Conservation (phyloP, 1,140 invertebrate genomes). For the Latrodectus geometricus region DNA sequence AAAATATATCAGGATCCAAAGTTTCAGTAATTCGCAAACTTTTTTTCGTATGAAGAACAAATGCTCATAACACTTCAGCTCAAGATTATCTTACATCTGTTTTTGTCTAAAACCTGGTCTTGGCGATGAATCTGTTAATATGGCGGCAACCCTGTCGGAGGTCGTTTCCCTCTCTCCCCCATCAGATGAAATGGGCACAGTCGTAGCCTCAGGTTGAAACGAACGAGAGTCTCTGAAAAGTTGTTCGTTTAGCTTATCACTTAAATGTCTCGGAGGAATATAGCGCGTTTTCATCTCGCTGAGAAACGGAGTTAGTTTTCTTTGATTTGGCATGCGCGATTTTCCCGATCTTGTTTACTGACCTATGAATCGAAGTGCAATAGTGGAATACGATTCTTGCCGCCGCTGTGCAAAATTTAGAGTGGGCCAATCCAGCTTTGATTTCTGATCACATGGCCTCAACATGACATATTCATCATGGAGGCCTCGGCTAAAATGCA, state of each 20-base stretch:
- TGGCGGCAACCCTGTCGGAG: slow-evolving; percentile 52
- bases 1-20: too few species aligned
- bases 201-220: slow-evolving; percentile 58
- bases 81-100: too few species aligned
- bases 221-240: slow-evolving; percentile 45
- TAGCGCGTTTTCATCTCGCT: slow-evolving; percentile 20
- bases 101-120: not conserved
- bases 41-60: too few species aligned
- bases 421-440: slow-evolving; percentile 43
- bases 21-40: too few species aligned
- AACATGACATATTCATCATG: slow-evolving; percentile 62
- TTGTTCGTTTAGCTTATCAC: slow-evolving; percentile 36
- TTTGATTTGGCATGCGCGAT: slow-evolving; percentile 6
- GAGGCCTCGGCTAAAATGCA: slow-evolving; percentile 57
- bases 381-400: slow-evolving; percentile 43
- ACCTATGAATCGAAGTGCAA: not conserved
- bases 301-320: slow-evolving; percentile 30
- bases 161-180: slow-evolving; percentile 57
- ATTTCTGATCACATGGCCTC: slow-evolving; percentile 61
- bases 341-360: slow-evolving; percentile 9
- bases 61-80: too few species aligned
- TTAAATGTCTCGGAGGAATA: slow-evolving; percentile 48
- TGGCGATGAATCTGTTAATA: slow-evolving; percentile 17
- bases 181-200: slow-evolving; percentile 48
- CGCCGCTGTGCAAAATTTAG: slow-evolving; percentile 19